These are phyloP conservation scores for Pristis pectinata DNA, from an alignment of 2,797 vertebrate genomes.

Conservation along the genomic window DNA sequence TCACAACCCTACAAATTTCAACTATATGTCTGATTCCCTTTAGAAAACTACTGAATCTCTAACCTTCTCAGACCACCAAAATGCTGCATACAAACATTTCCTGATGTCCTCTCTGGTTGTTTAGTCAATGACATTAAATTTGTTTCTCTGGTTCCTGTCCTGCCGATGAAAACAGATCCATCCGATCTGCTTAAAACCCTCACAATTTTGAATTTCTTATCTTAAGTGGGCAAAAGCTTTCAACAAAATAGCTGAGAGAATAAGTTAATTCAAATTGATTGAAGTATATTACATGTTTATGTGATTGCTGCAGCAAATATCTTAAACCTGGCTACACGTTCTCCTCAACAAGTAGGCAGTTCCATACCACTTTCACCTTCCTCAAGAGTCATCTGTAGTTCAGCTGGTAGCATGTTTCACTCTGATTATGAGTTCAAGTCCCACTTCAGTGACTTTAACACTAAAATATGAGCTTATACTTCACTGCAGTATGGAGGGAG, in stretches of 20 bases:
- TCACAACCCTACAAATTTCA: background rate
- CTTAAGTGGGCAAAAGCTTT: background rate
- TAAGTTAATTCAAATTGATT: background rate
- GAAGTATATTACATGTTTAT: background rate
- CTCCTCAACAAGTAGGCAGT: background rate
- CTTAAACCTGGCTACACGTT: background rate
- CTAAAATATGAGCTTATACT: too few relatives aligned
- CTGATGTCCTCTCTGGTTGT: background rate
- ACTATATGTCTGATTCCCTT: background rate
- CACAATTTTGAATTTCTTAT: background rate
- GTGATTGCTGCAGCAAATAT: background rate
- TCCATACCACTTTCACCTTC: background rate
- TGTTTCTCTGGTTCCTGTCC: background rate
- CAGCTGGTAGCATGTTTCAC: too few relatives aligned
- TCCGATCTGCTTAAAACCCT: background rate
- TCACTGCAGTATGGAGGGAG: too few relatives aligned
- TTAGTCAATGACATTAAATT: background rate
- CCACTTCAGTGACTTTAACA: too few relatives aligned
- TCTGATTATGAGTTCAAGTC: too few relatives aligned
- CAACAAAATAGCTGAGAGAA: background rate
- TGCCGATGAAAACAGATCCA: background rate
- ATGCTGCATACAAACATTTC: too few relatives aligned
- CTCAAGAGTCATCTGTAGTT: background rate
- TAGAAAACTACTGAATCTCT: background rate
- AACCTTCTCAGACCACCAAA: background rate